phyloP scores from a whole-genome alignment of 2,113 vertebrate species.

The Thunnus maccoyii region DNA sequence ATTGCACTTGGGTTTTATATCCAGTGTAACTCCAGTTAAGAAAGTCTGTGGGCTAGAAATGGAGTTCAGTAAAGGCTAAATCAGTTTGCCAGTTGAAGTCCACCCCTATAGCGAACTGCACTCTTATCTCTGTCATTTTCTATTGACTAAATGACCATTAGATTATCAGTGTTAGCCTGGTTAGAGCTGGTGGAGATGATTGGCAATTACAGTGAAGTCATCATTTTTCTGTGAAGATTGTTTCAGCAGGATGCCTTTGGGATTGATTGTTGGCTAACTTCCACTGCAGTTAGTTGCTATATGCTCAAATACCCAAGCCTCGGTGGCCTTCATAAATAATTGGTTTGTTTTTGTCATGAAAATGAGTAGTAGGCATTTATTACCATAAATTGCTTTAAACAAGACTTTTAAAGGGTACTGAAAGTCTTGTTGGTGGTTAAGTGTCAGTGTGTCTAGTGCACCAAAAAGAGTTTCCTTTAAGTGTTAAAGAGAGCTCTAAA shows the following conservation, averaged over 20 bases:
- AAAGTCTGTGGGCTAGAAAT: slow-evolving; percentile 52
- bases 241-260: slow-evolving; percentile 25
- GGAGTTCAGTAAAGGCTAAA: slow-evolving; percentile 63
- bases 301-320: slow-evolving; percentile 11
- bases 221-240: slow-evolving; percentile 30
- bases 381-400: slow-evolving; percentile 36
- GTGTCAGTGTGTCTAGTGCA: slow-evolving; percentile 15
- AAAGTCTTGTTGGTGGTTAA: slow-evolving; percentile 24
- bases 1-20: slow-evolving; percentile 43
- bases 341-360: slow-evolving; percentile 39
- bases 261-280: slow-evolving; percentile 42
- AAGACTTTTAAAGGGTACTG: slow-evolving; percentile 31
- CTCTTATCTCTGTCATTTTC: slow-evolving; percentile 56
- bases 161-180: slow-evolving; percentile 33
- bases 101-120: slow-evolving; percentile 32
- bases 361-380: slow-evolving; percentile 28
- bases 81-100: slow-evolving; percentile 63
- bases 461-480: background rate
- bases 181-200: slow-evolving; percentile 42
- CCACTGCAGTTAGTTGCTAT: slow-evolving; percentile 38
- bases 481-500: slow-evolving; percentile 8
- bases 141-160: slow-evolving; percentile 56
- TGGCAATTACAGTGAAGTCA: slow-evolving; percentile 40
- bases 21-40: slow-evolving; percentile 31
- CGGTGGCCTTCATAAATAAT: slow-evolving; percentile 35